These are phyloP conservation scores for Phalangium opilio DNA, from an alignment of 2,888 invertebrate genomes.

Conservation along the genomic window DNA sequence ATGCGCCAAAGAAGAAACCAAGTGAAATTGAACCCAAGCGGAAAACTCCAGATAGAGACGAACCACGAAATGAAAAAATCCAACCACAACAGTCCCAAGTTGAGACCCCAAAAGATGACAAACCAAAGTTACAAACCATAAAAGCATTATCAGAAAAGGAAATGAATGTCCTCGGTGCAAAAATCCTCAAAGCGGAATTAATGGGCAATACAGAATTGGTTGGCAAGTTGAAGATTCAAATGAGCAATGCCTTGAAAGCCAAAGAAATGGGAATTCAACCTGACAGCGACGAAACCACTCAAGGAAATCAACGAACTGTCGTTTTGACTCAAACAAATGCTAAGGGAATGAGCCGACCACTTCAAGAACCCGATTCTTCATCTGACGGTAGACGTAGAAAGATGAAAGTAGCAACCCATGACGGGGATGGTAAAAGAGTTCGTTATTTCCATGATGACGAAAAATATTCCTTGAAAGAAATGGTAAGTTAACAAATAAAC, in stretches of 20 bases:
- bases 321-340: constrained; percentile 48
- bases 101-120: no score
- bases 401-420: constrained; percentile 45
- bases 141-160: constrained; percentile 34
- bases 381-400: no score
- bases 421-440: constrained; percentile 48
- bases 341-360: constrained; percentile 10
- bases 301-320: constrained; percentile 35
- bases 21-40: no score
- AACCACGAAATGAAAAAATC: no score
- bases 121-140: no score
- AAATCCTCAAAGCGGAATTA: constrained; percentile 84
- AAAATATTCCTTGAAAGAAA: constrained; percentile 62
- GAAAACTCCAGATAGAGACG: no score
- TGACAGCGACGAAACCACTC: background rate
- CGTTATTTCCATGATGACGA: constrained; percentile 83
- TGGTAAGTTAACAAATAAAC: constrained; percentile 36
- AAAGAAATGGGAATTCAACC: constrained; percentile 16
- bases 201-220: constrained; percentile 61
- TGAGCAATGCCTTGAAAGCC: constrained; percentile 50
- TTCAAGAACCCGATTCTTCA: constrained; percentile 1
- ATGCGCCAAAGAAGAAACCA: no score
- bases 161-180: constrained; percentile 78
- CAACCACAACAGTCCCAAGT: no score
- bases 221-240: constrained; percentile 50